Base-by-base conservation (phyloP, 2,888 invertebrate species). In the Gibbula magus region DNA sequence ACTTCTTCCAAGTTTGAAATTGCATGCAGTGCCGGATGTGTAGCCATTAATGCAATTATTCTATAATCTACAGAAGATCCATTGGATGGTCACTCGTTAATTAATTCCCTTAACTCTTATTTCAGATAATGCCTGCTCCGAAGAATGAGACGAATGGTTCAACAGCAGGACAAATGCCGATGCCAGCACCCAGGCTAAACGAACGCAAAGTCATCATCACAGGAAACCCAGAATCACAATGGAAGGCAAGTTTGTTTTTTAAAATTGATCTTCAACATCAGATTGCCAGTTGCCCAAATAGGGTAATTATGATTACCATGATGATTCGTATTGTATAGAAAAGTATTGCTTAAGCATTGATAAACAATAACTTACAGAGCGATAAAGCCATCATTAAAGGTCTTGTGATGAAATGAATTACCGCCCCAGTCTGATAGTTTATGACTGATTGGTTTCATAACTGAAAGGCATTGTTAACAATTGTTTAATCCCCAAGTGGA, bases 131-230 rank as follows among this genome's bases (percentile, higher is more conserved):
- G 45, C 83, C 83, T 45, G 80, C 81, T 16, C 82, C 82, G 54
- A 78, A 82, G 56, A 79, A 79, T 75, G 86, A 86, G 32, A 76
- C 76, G 70, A 85, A 86, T 78, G 87, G 86, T 10, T 85, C 86
- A 18, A 45, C 45, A 10, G 53, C 67, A 39, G 75, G 80, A 78
- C 77, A 81, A 79, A 82, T 77, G 80, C 82, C 76, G 70, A 78
- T 78, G 79, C 81, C 75, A 61, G 91, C 91, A 93, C 85, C 94
- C 86, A 96, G 96, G 90, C 96, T 96, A 77, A 90, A 91, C 51
- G 98, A 98, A 93, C 95, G 98, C 88, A 97, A 97, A 93, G 98
- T 99, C 80, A 98, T 98, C 87, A 97, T 99, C 89, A 96, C 98
- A 81, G 98, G 98, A 81, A 96, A 97, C 87, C 97, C 98, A 3